Conservation (phyloP, 2,797 vertebrate species). For the Xenops minutus region DNA sequence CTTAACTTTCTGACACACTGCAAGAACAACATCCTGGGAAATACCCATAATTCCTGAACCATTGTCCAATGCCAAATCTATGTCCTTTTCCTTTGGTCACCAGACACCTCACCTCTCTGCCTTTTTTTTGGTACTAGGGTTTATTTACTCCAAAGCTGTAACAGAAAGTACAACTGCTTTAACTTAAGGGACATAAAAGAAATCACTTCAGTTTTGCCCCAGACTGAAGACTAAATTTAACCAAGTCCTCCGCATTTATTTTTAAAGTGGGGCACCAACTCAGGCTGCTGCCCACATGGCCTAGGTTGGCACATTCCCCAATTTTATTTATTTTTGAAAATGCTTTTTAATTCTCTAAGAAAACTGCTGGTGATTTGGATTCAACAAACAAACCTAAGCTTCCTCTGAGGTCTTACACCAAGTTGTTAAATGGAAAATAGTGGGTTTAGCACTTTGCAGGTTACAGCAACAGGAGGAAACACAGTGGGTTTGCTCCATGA, state of each 20-base stretch:
- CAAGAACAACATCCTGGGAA: background rate
- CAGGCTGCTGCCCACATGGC: background rate
- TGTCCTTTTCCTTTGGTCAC: background rate
- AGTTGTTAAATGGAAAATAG: background rate
- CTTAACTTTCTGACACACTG: background rate
- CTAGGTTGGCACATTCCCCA: background rate
- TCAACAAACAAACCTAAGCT: background rate
- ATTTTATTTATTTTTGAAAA: background rate
- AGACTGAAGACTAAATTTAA: background rate
- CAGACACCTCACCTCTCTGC: background rate
- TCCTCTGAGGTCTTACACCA: background rate
- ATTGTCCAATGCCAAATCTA: background rate
- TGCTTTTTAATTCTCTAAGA: background rate
- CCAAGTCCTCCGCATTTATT: background rate
- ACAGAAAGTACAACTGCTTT: background rate
- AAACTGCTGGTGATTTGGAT: background rate
- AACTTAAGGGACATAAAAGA: background rate
- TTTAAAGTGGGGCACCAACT: background rate
- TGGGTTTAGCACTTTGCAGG: background rate
- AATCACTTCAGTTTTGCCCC: background rate
- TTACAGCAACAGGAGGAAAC: fast-evolving
- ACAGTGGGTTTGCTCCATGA: fast-evolving
- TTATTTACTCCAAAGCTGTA: background rate
- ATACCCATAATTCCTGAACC: background rate
- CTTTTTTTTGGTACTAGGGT: background rate